These are phyloP conservation scores for Phenganax stokvisi DNA, from an alignment of 92 coral and sea anemone species.

Conservation along the genomic window DNA sequence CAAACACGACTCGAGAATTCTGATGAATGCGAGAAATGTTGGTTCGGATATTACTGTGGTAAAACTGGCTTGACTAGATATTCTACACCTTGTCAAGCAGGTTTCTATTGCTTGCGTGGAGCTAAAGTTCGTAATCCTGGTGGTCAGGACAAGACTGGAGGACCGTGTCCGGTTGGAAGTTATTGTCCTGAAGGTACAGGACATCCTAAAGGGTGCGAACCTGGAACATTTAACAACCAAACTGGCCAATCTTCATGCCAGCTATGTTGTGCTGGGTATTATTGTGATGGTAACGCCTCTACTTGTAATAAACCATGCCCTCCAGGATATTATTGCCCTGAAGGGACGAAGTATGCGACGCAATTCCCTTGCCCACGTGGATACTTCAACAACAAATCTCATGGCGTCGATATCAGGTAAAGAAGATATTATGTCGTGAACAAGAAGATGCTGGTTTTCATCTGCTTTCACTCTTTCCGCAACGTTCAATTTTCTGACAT, in stretches of 20 bases:
- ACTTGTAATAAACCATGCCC: slow-evolving; percentile 79
- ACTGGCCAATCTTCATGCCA: slow-evolving; percentile 84
- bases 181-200: slow-evolving; percentile 82
- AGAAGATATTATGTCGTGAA: background rate
- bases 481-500: too few species aligned
- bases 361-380: slow-evolving; percentile 87
- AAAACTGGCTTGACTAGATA: slow-evolving; percentile 63
- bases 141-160: slow-evolving; percentile 73
- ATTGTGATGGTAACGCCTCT: slow-evolving; percentile 79
- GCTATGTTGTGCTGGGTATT: slow-evolving; percentile 77
- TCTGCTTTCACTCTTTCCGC: too few species aligned
- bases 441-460: too few species aligned
- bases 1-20: slow-evolving; percentile 57
- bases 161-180: slow-evolving; percentile 97
- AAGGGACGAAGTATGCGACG: slow-evolving; percentile 64
- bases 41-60: slow-evolving; percentile 86
- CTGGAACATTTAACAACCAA: slow-evolving; percentile 85
- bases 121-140: slow-evolving; percentile 84
- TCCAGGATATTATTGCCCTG: slow-evolving; percentile 73
- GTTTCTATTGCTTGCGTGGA: slow-evolving; percentile 85
- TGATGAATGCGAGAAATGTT: slow-evolving; percentile 69
- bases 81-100: slow-evolving; percentile 85
- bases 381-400: slow-evolving; percentile 71
- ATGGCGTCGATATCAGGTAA: slow-evolving; percentile 63
- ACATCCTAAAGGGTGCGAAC: slow-evolving; percentile 72